phyloP scores from a whole-genome alignment of 1,140 invertebrate species.

The Macrostomum lignano region DNA sequence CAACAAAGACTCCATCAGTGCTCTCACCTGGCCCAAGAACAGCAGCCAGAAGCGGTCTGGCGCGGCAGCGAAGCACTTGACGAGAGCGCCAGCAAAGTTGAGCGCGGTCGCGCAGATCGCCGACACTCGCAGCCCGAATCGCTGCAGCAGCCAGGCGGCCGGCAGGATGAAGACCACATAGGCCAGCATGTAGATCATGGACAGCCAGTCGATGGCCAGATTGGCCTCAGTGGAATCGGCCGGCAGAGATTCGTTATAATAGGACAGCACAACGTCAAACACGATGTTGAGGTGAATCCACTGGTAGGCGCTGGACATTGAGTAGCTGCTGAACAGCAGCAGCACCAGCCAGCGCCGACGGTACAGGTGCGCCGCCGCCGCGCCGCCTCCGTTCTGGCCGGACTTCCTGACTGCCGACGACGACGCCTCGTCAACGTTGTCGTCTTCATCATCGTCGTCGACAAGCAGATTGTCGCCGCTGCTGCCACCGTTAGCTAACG shows the following conservation, averaged over 20 bases:
- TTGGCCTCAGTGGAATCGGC: slow-evolving; percentile 12
- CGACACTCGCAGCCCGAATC: slow-evolving; percentile 49
- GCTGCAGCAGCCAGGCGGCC: slow-evolving; percentile 63
- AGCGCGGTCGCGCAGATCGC: slow-evolving; percentile 51
- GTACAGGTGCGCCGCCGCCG: too few species aligned
- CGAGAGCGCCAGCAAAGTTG: slow-evolving; percentile 61
- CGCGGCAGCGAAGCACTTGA: slow-evolving; percentile 50
- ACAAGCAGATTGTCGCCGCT: too few species aligned
- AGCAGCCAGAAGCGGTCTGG: slow-evolving; percentile 48
- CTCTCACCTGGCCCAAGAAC: too few species aligned
- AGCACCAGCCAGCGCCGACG: slow-evolving; percentile 55
- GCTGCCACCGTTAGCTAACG: too few species aligned
- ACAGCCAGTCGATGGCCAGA: slow-evolving; percentile 62
- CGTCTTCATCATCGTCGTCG: too few species aligned
- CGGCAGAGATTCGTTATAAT: slow-evolving; percentile 25
- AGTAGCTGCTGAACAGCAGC: slow-evolving; percentile 55
- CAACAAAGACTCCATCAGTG: too few species aligned
- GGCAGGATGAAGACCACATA: slow-evolving; percentile 87
- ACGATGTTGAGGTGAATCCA: slow-evolving; percentile 32
- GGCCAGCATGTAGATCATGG: slow-evolving; percentile 79
- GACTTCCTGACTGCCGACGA: too few species aligned
- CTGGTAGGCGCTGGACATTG: slow-evolving; percentile 53
- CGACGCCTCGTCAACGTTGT: too few species aligned
- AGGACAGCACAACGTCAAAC: slow-evolving; percentile 19
- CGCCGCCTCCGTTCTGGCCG: too few species aligned